Evolutionary conservation across 2,797 vertebrate genomes (phyloP).

Genomic region (Huso huso): DNA sequence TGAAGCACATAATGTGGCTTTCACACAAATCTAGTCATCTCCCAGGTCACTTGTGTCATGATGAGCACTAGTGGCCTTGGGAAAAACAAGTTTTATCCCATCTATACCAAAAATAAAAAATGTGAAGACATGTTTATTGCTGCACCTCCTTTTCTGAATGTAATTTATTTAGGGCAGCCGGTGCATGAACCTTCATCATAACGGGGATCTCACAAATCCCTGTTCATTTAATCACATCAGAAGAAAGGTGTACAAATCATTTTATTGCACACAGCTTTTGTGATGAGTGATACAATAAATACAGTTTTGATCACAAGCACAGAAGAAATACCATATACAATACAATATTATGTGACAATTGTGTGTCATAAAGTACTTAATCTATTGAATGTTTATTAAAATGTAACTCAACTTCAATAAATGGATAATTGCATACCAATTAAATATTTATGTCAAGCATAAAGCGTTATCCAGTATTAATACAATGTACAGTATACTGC

Average conservation of each 20-base stretch:
- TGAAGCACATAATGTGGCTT: slow-evolving; percentile 17
- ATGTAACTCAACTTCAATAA: no score
- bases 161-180: slow-evolving; percentile 49
- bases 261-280: slow-evolving; percentile 32
- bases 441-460: no score
- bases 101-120: slow-evolving; percentile 49
- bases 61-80: not conserved
- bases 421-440: no score
- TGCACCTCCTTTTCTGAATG: slow-evolving; percentile 34
- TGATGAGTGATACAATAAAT: slow-evolving; percentile 27
- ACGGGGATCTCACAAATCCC: slow-evolving; percentile 36
- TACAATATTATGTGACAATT: not conserved
- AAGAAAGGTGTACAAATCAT: slow-evolving; percentile 23
- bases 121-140: slow-evolving; percentile 39
- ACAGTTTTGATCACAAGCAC: slow-evolving; percentile 26
- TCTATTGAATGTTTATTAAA: no score
- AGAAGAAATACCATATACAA: not conserved
- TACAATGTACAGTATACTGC: no score
- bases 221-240: slow-evolving; percentile 46
- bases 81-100: slow-evolving; percentile 39
- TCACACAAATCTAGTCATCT: not conserved
- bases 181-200: slow-evolving; percentile 45
- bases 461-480: no score
- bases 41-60: not conserved
- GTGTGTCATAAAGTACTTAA: no score